Percentiles rank a stretch among this genome's conserved stretches.
Evolutionary conservation across 2,888 invertebrate genomes (phyloP).

Genomic region (Athrips mouffetella): DNA sequence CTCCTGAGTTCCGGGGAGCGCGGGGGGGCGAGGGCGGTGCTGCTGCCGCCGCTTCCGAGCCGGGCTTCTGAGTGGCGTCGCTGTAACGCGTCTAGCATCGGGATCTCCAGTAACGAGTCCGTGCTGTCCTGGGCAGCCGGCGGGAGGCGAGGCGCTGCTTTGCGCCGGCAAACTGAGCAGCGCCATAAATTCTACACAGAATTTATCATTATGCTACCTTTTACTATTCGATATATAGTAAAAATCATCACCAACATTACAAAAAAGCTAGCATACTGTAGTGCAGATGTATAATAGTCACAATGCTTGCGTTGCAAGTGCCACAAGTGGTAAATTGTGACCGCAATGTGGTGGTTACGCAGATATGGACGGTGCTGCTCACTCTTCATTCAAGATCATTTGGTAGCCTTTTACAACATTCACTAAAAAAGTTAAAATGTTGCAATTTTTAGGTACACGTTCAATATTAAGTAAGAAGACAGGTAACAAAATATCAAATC

Average conservation of each 20-base stretch:
- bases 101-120: conserved; percentile 89
- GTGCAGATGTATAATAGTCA: not conserved
- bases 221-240: not conserved
- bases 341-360: not conserved
- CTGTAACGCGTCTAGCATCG: conserved; percentile 86
- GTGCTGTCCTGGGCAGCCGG: conserved; percentile 88
- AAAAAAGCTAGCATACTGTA: not conserved
- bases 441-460: too few relatives aligned
- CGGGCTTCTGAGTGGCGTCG: conserved; percentile 87
- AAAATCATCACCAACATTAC: too few relatives aligned
- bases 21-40: conserved; percentile 87
- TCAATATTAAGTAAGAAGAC: not conserved
- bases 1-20: conserved; percentile 89
- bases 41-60: conserved; percentile 71
- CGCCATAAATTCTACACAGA: conserved; percentile 85
- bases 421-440: not conserved
- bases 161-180: conserved; percentile 92
- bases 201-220: not conserved
- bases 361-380: not conserved
- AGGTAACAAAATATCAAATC: not conserved
- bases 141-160: conserved; percentile 86
- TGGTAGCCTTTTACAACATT: not conserved
- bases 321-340: not conserved
- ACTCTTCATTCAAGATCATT: not conserved
- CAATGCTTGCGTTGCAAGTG: not conserved